Base-by-base conservation (phyloP, 2,888 invertebrate species). In the Venusia cambrica region DNA sequence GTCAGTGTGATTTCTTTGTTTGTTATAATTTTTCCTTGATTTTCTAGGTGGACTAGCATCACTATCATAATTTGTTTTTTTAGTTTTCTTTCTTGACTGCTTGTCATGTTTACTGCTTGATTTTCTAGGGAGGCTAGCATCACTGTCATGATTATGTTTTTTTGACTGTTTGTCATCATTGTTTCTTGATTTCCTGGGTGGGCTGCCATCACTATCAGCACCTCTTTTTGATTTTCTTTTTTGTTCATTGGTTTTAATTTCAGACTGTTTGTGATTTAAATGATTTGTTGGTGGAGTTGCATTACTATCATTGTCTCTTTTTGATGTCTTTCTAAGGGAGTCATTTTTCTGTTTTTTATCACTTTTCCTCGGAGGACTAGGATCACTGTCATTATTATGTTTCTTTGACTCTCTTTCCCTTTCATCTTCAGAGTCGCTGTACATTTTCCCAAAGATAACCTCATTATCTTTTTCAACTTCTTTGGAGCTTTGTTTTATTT, bases 391-490 rank as follows among this genome's bases (percentile, higher is more conserved):
- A 21, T 24, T 20, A 5, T 39, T 29, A 12, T 39, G 24, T 47
- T 31, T 54, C 51, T 63, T 21, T 52, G 52, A 2, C 57, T 61
- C 5, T 59, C 58, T 67, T 10, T 43, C 39, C 18, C 66, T 52
- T 4, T 87, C 85, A 50, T 85, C 84, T 52, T 87, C 85, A 0
- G 84, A 79, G 31, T 87, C 85, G 44, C 85, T 87, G 57, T 80
- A 87, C 85, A 87, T 85, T 73, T 87, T 85, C 0, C 85, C 85
- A 42, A 84, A 87, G 5, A 81, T 61, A 1, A 83, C 22, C 59
- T 80, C 79, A 60, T 83, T 85, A 21, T 85, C 84, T 57, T 87
- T 81, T 43, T 78, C 73, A 2, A 56, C 42, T 38, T 79, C 73
- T 57, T 80, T 80, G 0, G 71, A 51, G 22, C 76, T 67, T 28